Conservation (phyloP, 35 echinoderm and acorn worm species). For the Apostichopus californicus region DNA sequence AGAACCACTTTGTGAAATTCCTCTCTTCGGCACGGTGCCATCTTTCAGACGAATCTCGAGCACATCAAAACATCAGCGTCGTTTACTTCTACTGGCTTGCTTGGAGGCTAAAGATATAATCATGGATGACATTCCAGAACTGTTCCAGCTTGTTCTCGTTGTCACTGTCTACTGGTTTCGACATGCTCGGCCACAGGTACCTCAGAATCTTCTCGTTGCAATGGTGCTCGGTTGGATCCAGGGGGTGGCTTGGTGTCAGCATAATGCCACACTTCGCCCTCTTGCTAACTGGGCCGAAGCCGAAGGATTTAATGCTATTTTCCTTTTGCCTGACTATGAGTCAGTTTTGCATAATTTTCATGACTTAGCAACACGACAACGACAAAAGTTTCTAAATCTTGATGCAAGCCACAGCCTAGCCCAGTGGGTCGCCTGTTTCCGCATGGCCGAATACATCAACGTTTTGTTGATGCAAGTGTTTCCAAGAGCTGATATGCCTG, state of each 20-base stretch:
- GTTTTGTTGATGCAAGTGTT: slow-evolving; percentile 44
- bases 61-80: slow-evolving; percentile 11
- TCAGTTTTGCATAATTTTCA: slow-evolving; percentile 44
- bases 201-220: slow-evolving; percentile 23
- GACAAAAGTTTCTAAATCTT: slow-evolving; percentile 28
- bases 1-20: slow-evolving; percentile 24
- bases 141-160: slow-evolving; percentile 45
- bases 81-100: neutral
- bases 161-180: slow-evolving; percentile 47
- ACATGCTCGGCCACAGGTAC: slow-evolving; percentile 6
- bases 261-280: neutral
- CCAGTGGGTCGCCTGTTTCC: slow-evolving; percentile 62
- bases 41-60: slow-evolving; percentile 1
- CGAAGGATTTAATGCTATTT: neutral
- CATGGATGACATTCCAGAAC: slow-evolving; percentile 12
- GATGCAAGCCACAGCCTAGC: slow-evolving; percentile 48
- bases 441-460: slow-evolving; percentile 55
- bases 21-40: slow-evolving; percentile 43
- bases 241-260: slow-evolving; percentile 27
- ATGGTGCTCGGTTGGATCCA: slow-evolving; percentile 59
- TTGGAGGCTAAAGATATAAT: slow-evolving; percentile 31
- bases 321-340: neutral
- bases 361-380: neutral
- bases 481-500: slow-evolving; percentile 49
- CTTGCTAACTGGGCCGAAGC: neutral